Evolutionary conservation across 2,888 invertebrate species (phyloP).

Genomic region (Lasioglossum villosulum): DNA sequence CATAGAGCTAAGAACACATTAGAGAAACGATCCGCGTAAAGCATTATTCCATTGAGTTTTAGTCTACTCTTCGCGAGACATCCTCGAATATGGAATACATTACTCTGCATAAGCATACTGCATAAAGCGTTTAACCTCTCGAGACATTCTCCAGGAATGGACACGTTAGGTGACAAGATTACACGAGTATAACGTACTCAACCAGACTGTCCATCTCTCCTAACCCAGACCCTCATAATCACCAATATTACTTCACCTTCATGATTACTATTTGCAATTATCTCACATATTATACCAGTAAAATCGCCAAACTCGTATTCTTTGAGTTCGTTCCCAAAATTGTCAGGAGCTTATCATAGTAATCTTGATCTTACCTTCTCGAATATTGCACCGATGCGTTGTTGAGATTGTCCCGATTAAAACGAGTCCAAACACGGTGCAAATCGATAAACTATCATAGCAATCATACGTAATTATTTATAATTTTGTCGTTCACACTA

Average conservation of each 20-base stretch:
- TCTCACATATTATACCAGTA: no score
- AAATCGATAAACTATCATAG: background rate
- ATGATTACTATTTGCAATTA: background rate
- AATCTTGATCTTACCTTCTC: background rate
- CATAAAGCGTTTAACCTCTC: background rate
- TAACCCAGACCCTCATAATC: background rate
- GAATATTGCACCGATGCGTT: background rate
- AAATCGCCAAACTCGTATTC: no score
- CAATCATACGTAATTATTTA: background rate
- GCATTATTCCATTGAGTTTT: background rate
- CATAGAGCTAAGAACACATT: background rate
- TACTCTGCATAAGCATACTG: background rate
- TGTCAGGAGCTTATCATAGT: no score
- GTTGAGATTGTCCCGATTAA: background rate
- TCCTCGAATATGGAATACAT: conserved; percentile 6
- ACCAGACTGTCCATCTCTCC: background rate
- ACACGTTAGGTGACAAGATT: background rate
- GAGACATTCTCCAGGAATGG: background rate
- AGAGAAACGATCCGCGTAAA: background rate
- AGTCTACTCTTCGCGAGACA: background rate
- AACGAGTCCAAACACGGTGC: background rate
- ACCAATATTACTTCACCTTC: background rate
- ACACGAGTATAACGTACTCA: background rate
- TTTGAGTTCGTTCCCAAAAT: no score
- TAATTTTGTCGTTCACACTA: background rate